phyloP scores from a whole-genome alignment of 2,113 vertebrate species.

The Erythrocercus mccallii region DNA sequence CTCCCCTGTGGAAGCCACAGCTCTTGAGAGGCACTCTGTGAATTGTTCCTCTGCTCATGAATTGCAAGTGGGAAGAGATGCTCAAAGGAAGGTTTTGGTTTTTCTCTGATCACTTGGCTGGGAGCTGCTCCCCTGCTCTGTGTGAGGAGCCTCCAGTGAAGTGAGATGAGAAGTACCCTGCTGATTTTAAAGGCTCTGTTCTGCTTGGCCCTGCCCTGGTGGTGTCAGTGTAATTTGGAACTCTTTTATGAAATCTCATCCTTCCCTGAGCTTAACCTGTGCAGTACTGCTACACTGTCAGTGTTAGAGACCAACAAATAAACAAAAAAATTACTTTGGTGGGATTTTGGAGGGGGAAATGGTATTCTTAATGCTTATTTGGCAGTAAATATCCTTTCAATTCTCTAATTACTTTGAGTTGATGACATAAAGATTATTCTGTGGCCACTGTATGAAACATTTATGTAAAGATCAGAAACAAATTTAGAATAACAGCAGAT shows the following conservation, averaged over 20 bases:
- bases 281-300: rapidly evolving
- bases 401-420: background rate
- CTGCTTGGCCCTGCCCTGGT: background rate
- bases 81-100: background rate
- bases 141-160: background rate
- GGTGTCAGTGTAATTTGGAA: background rate
- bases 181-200: background rate
- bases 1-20: background rate
- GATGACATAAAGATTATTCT: background rate
- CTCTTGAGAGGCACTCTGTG: background rate
- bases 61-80: background rate
- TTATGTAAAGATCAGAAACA: background rate
- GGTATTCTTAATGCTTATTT: background rate
- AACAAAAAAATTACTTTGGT: background rate
- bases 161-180: background rate
- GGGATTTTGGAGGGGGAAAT: background rate
- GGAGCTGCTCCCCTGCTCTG: background rate
- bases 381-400: background rate
- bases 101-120: background rate
- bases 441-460: background rate
- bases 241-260: background rate
- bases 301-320: background rate
- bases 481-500: background rate
- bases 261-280: background rate
- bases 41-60: background rate